phyloP scores from a whole-genome alignment of 2,113 vertebrate genomes.

The Helogale parvula region DNA sequence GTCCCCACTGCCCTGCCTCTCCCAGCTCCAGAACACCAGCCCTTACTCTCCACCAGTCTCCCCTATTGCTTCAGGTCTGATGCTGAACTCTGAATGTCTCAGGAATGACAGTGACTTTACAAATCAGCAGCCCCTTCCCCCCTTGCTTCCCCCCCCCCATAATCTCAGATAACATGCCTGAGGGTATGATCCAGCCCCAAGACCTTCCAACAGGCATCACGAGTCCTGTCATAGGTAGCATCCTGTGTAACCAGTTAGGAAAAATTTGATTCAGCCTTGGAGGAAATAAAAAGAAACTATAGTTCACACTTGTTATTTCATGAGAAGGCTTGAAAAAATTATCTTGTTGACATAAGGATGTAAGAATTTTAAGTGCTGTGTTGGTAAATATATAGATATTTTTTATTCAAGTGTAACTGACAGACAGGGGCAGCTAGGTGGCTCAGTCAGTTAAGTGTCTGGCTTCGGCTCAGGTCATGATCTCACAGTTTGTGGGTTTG shows the following conservation, averaged over 20 bases:
- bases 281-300: not conserved
- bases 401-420: not conserved
- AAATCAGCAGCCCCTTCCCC: not conserved
- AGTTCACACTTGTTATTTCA: not conserved
- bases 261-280: not conserved
- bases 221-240: not conserved
- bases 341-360: conserved; percentile 17
- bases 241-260: not conserved
- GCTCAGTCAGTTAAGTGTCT: too few relatives aligned
- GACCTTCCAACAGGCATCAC: not conserved
- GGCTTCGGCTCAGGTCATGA: too few relatives aligned
- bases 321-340: not conserved
- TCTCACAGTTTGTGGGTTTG: too few relatives aligned
- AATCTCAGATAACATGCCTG: not conserved
- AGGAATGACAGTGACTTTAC: not conserved
- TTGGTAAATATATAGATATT: not conserved
- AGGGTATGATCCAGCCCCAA: not conserved
- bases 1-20: fast-evolving
- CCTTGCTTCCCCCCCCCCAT: not conserved
- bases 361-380: not conserved
- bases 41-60: not conserved
- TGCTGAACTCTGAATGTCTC: not conserved
- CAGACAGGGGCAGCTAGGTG: not conserved
- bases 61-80: not conserved
- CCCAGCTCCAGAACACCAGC: not conserved